Evolutionary conservation across 2,113 vertebrate species (phyloP), one percentile per base, ranked within the genome.

Genomic region (Semicossyphus pulcher): DNA sequence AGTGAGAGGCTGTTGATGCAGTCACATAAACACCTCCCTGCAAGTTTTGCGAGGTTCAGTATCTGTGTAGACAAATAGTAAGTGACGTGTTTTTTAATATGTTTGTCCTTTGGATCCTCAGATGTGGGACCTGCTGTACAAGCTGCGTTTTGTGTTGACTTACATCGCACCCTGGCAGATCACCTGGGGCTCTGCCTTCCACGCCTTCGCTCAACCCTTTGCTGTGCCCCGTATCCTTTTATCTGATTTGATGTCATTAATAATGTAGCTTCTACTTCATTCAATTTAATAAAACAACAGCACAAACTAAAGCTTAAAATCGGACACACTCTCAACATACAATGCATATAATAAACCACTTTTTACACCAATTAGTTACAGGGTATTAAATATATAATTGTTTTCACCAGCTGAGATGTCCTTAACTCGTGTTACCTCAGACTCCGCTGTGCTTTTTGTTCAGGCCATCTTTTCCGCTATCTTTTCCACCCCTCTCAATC

Each of bases 151-250:
- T 2, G 96, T 97, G 67, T 85, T 97, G 87, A 97, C 96, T 49
- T 97, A 97, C 94, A 97, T 97, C 2, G 96, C 96, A 0, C 96
- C 96, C 11, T 97, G 96, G 96, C 96, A 97, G 89, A 97, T 97
- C 86, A 97, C 96, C 34, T 97, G 96, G 96, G 96, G 96, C 69
- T 97, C 96, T 0, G 96, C 96, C 39, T 97, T 97, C 89, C 96
- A 97, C 0, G 96, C 96, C 70, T 97, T 97, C 2, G 96, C 96
- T 73, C 96, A 97, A 78, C 96, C 96, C 1, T 97, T 97, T 0
- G 96, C 96, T 0, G 96, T 97, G 78, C 96, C 96, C n/a, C 96
- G 96, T 97, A 97, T 95, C 96, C 94, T 89, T 88, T 31, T 36
- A 15, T 56, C 57, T 34, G 20, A 58, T 12, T 60, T 59, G 16